Percentiles rank a stretch among this genome's conserved stretches.
These are phyloP conservation scores for Leuciscus waleckii DNA, from an alignment of 2,797 vertebrate species.

Conservation along the genomic window DNA sequence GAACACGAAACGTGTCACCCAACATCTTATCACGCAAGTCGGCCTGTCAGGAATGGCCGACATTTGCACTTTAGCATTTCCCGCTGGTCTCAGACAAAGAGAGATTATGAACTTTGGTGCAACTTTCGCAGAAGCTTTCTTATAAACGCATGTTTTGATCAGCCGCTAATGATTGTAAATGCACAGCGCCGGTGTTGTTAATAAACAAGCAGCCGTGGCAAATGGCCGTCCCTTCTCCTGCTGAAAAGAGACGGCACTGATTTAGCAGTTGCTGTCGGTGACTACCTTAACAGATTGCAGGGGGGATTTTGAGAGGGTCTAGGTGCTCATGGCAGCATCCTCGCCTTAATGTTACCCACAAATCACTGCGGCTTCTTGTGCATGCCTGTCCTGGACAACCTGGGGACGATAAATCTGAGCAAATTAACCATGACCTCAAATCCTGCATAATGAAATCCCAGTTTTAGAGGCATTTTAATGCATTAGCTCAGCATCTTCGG, in stretches of 20 bases:
- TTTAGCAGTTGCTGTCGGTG: slow-evolving; percentile 52
- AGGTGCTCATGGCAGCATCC: slow-evolving; percentile 57
- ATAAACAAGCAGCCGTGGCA: slow-evolving; percentile 34
- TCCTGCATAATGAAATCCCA: slow-evolving; percentile 60
- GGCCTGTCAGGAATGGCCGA: slow-evolving; percentile 64
- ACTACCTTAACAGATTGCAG: slow-evolving; percentile 57
- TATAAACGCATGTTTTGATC: neutral
- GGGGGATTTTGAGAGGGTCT: slow-evolving; percentile 58
- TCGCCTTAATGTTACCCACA: slow-evolving; percentile 65
- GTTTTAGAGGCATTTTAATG: slow-evolving; percentile 53
- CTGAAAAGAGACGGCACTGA: slow-evolving; percentile 33
- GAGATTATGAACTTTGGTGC: slow-evolving; percentile 40
- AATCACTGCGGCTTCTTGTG: slow-evolving; percentile 60
- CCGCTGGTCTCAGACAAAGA: slow-evolving; percentile 42
- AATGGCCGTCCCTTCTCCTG: slow-evolving; percentile 33
- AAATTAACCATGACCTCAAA: slow-evolving; percentile 66
- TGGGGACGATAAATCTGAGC: slow-evolving; percentile 61
- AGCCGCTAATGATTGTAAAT: slow-evolving; percentile 35
- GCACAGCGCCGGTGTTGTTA: slow-evolving; percentile 2
- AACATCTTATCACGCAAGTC: slow-evolving; percentile 72
- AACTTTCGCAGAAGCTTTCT: slow-evolving; percentile 23
- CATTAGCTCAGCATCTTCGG: slow-evolving; percentile 37
- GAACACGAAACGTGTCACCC: slow-evolving; percentile 74
- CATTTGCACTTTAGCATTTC: slow-evolving; percentile 68
- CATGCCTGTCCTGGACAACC: slow-evolving; percentile 59